A percentile compares a stretch with the other conserved stretches of the same genome.
Evolutionary conservation across 2,113 vertebrate genomes (phyloP).

Genomic region (Indicator indicator): DNA sequence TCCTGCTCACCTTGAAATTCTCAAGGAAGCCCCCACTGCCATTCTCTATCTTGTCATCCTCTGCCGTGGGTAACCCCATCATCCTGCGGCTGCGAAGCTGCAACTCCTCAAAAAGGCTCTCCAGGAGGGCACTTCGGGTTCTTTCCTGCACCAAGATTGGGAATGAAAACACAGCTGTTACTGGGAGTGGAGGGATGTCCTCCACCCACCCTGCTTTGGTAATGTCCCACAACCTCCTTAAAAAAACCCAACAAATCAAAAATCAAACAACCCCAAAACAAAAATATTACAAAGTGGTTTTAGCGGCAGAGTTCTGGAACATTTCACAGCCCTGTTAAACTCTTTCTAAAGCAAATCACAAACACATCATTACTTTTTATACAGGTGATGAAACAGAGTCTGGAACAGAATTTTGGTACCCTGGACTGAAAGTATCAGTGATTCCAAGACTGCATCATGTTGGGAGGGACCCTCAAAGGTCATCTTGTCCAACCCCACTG

Average conservation of each 20-base stretch:
- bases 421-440: neutral
- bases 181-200: accelerated
- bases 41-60: constrained; percentile 78
- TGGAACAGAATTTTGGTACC: neutral
- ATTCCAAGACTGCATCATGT: no score
- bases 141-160: constrained; percentile 76
- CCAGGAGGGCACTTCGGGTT: constrained; percentile 87
- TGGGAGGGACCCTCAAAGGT: no score
- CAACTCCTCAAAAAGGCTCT: constrained; percentile 85
- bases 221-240: neutral
- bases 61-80: constrained; percentile 76
- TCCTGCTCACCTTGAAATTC: constrained; percentile 87
- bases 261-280: neutral
- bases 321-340: neutral
- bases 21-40: constrained; percentile 88
- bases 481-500: no score
- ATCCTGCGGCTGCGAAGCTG: constrained; percentile 84
- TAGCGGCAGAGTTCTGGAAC: neutral
- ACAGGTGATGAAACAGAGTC: neutral
- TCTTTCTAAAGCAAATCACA: neutral
- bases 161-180: neutral
- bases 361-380: neutral
- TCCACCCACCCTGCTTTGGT: neutral
- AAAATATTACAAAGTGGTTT: neutral
- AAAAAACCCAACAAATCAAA: neutral